These are phyloP conservation scores for Chaetodon auriga DNA, from an alignment of 2,113 vertebrate species.

Conservation along the genomic window DNA sequence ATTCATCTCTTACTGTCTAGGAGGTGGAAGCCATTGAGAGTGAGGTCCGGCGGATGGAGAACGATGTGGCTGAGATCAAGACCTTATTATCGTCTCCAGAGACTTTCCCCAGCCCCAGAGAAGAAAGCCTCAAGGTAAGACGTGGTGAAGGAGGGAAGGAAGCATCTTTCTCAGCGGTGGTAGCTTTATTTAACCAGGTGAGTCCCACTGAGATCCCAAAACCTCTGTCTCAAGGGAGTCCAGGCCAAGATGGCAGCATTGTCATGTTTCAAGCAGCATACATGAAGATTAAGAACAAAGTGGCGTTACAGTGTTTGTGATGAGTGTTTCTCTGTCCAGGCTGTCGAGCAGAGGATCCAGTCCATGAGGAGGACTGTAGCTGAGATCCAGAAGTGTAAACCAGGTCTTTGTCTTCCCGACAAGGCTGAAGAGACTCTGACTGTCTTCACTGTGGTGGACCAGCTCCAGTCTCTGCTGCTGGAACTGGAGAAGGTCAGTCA, in stretches of 20 bases:
- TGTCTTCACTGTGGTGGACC: slow-evolving; percentile 86
- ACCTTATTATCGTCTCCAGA: slow-evolving; percentile 87
- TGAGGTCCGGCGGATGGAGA: slow-evolving; percentile 90
- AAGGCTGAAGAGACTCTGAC: slow-evolving; percentile 83
- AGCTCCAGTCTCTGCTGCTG: slow-evolving; percentile 85
- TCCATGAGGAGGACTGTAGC: slow-evolving; percentile 88
- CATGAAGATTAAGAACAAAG: no score
- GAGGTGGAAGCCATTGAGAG: slow-evolving; percentile 91
- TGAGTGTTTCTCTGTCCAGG: slow-evolving; percentile 70
- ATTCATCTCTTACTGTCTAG: slow-evolving; percentile 71
- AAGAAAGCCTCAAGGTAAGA: slow-evolving; percentile 86
- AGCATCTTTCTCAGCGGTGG: neutral
- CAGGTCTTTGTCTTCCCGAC: slow-evolving; percentile 85
- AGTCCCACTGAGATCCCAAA: no score
- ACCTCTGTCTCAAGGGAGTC: no score
- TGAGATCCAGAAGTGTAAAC: slow-evolving; percentile 87
- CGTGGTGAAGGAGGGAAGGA: neutral
- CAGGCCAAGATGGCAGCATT: no score
- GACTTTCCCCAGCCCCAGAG: slow-evolving; percentile 86
- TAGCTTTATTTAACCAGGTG: neutral
- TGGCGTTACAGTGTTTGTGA: no score
- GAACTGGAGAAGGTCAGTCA: slow-evolving; percentile 87
- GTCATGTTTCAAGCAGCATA: no score
- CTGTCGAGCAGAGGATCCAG: slow-evolving; percentile 85
- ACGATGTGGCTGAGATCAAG: slow-evolving; percentile 87